Percentiles rank a stretch among this genome's conserved stretches.
Evolutionary conservation across 1,140 invertebrate genomes (phyloP).

Genomic region (Dufourea novaeangliae): DNA sequence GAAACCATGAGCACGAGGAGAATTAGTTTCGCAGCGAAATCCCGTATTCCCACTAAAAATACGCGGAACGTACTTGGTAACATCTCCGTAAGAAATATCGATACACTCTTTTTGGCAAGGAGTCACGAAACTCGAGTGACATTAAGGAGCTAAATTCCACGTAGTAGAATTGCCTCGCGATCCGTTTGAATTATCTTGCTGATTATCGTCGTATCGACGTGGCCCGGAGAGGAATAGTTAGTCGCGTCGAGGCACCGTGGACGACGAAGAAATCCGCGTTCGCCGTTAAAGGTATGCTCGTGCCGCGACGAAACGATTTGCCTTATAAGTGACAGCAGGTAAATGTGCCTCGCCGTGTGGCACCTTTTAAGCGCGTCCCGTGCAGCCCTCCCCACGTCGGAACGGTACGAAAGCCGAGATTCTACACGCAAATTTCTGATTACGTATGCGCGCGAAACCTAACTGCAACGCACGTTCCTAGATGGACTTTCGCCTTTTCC

Average conservation of each 20-base stretch:
- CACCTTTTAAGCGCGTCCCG: conserved; percentile 45
- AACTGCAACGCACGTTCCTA: conserved; percentile 28
- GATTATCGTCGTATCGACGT: conserved; percentile 29
- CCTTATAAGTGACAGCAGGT: conserved; percentile 61
- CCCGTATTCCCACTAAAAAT: too few relatives aligned
- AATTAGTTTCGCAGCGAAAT: background rate
- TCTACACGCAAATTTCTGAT: conserved; percentile 53
- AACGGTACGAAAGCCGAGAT: conserved; percentile 33
- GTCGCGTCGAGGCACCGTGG: conserved; percentile 4
- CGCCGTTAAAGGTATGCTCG: conserved; percentile 47
- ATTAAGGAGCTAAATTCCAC: background rate
- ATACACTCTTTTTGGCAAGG: background rate
- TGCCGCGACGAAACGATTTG: conserved; percentile 61
- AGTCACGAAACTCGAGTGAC: background rate
- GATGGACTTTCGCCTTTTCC: conserved; percentile 53
- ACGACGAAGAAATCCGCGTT: conserved; percentile 34
- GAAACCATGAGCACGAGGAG: background rate
- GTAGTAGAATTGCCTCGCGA: background rate
- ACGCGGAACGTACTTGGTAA: too few relatives aligned
- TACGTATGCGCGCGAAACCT: conserved; percentile 49
- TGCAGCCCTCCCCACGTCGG: conserved; percentile 22
- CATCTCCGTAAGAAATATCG: background rate
- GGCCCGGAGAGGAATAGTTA: conserved; percentile 13
- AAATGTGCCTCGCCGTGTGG: conserved; percentile 29
- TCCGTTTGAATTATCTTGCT: background rate